Evolutionary conservation across 2,113 vertebrate species (phyloP).

Genomic region (Dasyornis broadbenti): DNA sequence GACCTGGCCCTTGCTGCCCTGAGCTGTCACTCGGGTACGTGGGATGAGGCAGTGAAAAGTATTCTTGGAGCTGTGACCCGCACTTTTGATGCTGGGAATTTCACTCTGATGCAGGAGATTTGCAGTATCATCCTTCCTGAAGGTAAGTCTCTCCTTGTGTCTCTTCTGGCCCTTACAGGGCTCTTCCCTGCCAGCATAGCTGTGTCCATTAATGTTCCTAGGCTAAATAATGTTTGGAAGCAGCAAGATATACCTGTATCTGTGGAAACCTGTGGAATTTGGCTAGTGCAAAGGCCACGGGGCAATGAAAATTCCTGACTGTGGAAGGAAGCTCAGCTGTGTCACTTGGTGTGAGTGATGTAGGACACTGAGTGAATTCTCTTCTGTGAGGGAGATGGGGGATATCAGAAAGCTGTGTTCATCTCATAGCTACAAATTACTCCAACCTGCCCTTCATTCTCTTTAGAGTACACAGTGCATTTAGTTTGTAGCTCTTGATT

Average conservation of each 20-base stretch:
- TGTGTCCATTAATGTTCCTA: not conserved
- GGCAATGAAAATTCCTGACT: not conserved
- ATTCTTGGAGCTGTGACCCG: conserved; percentile 75
- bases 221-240: not conserved
- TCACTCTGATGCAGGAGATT: conserved; percentile 77
- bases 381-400: not conserved
- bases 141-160: conserved; percentile 61
- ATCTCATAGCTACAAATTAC: not conserved
- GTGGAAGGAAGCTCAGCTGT: not conserved
- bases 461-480: not conserved
- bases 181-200: not conserved
- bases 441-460: not conserved
- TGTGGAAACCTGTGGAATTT: not conserved
- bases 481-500: not conserved
- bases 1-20: conserved; percentile 80
- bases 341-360: not conserved
- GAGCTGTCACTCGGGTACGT: conserved; percentile 65
- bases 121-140: conserved; percentile 78
- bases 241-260: not conserved
- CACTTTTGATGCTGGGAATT: conserved; percentile 73
- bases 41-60: conserved; percentile 64
- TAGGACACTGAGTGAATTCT: not conserved
- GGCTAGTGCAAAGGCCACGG: not conserved
- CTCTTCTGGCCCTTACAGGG: not conserved
- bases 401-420: not conserved